Base-by-base conservation (phyloP, 2,797 vertebrate species). In the Epinephelus malabaricus region DNA sequence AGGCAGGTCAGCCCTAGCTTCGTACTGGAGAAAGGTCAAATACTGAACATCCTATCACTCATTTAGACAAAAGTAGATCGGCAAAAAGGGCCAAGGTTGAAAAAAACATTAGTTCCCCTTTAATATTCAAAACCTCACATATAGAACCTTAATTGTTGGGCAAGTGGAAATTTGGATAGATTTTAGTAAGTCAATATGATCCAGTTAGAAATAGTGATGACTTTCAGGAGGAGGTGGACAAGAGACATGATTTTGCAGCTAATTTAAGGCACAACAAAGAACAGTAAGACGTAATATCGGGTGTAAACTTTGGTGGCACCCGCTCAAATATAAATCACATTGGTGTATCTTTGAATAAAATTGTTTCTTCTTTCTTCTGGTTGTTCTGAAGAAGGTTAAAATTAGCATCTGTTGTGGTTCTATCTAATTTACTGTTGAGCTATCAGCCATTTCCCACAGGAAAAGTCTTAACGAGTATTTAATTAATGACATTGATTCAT, bases 391-490 rank as follows among this genome's bases (percentile, higher is more conserved):
- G 60, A 5, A n/a, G 59, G 74, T 60, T 86, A 88, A 87, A 92
- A 83, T 84, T 86, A 90, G 81, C 73, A 76, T 84, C 79, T 76
- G 65, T 78, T 86, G 56, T 62, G 63, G 64, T 85, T 88, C 47
- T 83, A 77, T 83, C 64, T 88, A 91, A 87, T 87, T 88, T 83
- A 88, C 76, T 80, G 54, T 84, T 87, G 80, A 83, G 77, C 82
- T 67, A 78, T 86, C 67, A 84, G 85, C 74, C 79, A 89, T 94
- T 89, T 88, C 92, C 90, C 89, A 81, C 89, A 90, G 90, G 92
- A 90, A 88, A 88, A 85, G 61, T 86, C 87, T 85, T 94, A 95
- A 95, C 15, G 91, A 93, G 91, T 84, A 83, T 92, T 93, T 93
- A 92, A 93, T 95, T 92, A 90, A 92, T 73, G 87, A 84, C 86